A percentile compares a stretch with the other conserved stretches of the same genome.
phyloP scores from a whole-genome alignment of 2,797 vertebrate species.

The Mormyrus hasselquistii region DNA sequence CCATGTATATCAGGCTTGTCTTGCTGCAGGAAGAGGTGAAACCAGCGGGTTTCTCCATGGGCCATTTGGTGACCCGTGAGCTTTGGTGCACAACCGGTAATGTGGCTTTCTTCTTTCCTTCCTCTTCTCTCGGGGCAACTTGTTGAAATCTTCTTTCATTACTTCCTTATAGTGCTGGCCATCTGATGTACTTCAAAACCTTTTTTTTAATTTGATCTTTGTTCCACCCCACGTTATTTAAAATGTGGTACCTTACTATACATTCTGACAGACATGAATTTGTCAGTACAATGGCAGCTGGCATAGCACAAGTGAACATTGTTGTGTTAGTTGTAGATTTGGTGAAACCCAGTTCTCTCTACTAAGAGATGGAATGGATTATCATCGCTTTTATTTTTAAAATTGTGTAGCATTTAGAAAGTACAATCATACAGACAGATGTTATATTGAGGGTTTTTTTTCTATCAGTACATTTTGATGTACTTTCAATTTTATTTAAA shows the following conservation, averaged over 20 bases:
- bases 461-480: background rate
- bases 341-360: background rate
- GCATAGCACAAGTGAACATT: background rate
- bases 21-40: conserved; percentile 51
- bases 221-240: background rate
- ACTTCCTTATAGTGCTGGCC: background rate
- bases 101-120: conserved; percentile 26
- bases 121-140: background rate
- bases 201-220: background rate
- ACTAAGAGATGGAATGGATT: background rate
- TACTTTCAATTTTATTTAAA: background rate
- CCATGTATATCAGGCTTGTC: conserved; percentile 68
- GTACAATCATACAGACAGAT: background rate
- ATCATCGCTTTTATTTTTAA: background rate
- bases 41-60: conserved; percentile 38
- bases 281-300: background rate
- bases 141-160: background rate
- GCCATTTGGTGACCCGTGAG: conserved; percentile 38
- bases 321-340: background rate
- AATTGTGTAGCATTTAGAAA: background rate
- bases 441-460: background rate
- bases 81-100: conserved; percentile 37
- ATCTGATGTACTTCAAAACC: background rate
- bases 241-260: background rate
- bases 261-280: background rate